Base-by-base conservation (phyloP, 1,140 invertebrate species). In the Drosophila elegans region DNA sequence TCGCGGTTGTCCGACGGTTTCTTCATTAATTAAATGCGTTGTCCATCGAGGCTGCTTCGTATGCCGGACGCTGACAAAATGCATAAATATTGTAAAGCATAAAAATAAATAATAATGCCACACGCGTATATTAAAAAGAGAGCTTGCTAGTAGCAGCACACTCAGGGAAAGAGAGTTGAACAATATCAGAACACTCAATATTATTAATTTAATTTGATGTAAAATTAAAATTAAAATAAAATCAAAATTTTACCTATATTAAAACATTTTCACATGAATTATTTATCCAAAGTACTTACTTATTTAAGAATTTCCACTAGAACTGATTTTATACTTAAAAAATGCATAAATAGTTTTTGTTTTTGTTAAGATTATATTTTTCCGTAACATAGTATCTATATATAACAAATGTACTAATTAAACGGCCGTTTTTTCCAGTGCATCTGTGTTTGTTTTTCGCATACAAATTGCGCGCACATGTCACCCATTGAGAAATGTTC, bases 71-170 rank as follows among this genome's bases (percentile, higher is more conserved):
- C 83, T 76, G 75, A 80, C 83, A 83, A 83, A 89, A 78, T 83
- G 67, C 83, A 86, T 86, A 88, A 86, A 89, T 86, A 88, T 83
- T 78, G 79, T 89, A 83, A 86, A 83, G 83, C 84, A 86, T 86
- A 86, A 86, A 86, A 88, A 82, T 82, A 86, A 88, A 86, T 79
- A 88, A 86, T 79, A 79, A 76, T 55, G 49, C 48, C n/a, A 7
- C 51, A 46, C 60, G 52, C 57, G 60, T n/a, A 45, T 61, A 59
- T 51, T 21, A 21, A 64, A 36, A 13, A 9, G 25, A 27, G 25
- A 27, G n/a, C 4, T 66, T 52, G n/a, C 36, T 42, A 44, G n/a
- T n/a, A n/a, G n/a, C n/a, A n/a, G 9, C 3, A 45, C 64, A 68
- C 64, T 45, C 10, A 13, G 39, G 1, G 7, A 42, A 68, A 64